phyloP scores from a whole-genome alignment of 23 tunicate species.

The Ciona savignyi region DNA sequence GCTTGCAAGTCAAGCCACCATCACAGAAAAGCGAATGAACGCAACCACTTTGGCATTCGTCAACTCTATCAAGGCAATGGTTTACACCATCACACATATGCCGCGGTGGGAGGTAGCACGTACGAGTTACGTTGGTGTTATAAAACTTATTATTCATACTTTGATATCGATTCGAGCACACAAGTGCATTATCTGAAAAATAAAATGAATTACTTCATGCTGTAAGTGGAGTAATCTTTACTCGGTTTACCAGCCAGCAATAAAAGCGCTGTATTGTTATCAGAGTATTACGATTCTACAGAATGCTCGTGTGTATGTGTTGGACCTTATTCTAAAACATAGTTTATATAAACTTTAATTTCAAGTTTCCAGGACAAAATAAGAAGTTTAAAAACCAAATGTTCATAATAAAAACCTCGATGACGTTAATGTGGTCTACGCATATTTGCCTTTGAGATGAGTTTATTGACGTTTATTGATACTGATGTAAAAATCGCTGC shows the following conservation, averaged over 20 bases:
- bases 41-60: constrained; percentile 57
- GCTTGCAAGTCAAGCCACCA: constrained; percentile 28
- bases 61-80: constrained; percentile 47
- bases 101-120: constrained; percentile 27
- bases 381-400: no score
- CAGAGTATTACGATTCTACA: no score
- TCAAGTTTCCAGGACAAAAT: no score
- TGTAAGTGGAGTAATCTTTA: neutral
- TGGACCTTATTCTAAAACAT: neutral
- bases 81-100: constrained; percentile 61
- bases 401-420: no score
- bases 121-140: neutral
- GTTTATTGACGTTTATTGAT: no score
- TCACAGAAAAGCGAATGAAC: constrained; percentile 47
- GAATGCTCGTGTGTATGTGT: no score
- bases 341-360: neutral
- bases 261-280: no score
- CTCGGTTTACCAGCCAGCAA: no score
- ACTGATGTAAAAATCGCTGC: no score
- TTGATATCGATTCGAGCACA: constrained; percentile 18
- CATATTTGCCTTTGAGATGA: no score
- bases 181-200: neutral
- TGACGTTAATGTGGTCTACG: no score
- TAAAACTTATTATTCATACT: neutral
- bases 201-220: neutral